These are phyloP conservation scores for Kryphioiulus occultus DNA, from an alignment of 2,888 invertebrate genomes.

Conservation along the genomic window DNA sequence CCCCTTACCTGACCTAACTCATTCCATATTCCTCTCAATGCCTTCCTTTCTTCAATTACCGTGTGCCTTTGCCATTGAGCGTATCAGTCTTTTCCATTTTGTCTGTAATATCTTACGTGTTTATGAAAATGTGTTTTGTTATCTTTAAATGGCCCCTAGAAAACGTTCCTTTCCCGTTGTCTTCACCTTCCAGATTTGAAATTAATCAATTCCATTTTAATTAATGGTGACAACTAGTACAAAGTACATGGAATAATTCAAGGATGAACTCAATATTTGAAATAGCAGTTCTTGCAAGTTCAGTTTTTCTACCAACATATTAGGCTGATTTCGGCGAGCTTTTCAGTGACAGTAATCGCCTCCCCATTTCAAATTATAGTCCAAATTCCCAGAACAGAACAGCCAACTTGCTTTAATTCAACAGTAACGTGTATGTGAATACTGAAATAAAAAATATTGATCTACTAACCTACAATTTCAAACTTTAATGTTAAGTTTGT, in stretches of 20 bases:
- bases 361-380: neutral
- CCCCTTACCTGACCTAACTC: neutral
- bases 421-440: slow-evolving; percentile 7
- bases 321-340: neutral
- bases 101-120: neutral
- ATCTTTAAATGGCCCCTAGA: neutral
- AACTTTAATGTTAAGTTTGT: slow-evolving; percentile 21
- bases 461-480: neutral
- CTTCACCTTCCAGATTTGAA: neutral
- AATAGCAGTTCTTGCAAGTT: neutral
- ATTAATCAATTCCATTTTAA: neutral
- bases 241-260: neutral
- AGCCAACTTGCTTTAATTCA: neutral
- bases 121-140: neutral
- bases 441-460: slow-evolving; percentile 31
- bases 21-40: neutral
- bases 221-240: neutral
- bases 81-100: neutral
- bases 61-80: neutral
- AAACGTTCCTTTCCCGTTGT: neutral
- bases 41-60: neutral
- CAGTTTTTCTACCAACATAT: neutral
- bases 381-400: neutral
- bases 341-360: neutral
- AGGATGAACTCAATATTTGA: neutral